Base-by-base conservation (phyloP, 2,113 vertebrate genomes). In the Percina caprodes region DNA sequence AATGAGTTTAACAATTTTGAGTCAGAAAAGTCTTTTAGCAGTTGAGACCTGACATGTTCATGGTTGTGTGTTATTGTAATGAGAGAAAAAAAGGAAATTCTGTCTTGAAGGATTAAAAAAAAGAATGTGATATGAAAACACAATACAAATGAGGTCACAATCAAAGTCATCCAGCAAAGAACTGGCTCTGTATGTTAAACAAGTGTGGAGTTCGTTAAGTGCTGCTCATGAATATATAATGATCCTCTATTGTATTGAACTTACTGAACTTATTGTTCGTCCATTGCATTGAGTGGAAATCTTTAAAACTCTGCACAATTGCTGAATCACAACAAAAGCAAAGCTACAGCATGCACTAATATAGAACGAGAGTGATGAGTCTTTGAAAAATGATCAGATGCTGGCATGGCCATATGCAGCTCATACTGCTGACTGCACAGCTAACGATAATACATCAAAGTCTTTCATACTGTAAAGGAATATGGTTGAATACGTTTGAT, bases 391-490 rank as follows among this genome's bases (percentile, higher is more conserved):
- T 78, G 6, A 71, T 63, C 33, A 66, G 30, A 68, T 52, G 39
- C 54, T 55, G 69, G 19, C 35, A 24, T 39, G 59, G 23, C 48
- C 45, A 51, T 11, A 46, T 63, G 23, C 26, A 18, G 21, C 56
- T 51, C 70, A 76, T 15, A 63, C 45, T 67, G 72, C 69, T 83
- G 73, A 83, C 54, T 84, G 59, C 58, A 70, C 69, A 67, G 39
- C 33, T 70, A 74, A 58, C 14, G 54, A 33, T 61, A 62, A 74
- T 77, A 83, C 74, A 82, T 82, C 74, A 56, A 76, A 69, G 49
- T 19, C 69, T 55, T 46, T 77, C 19, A 48, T 69, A 69, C 26
- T 23, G 42, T 69, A 68, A 49, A 77, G 69, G 55, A 30, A 82
- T 58, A 13, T 2, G 26, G 48, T 45, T 0, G 45, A 51, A 58